Evolutionary conservation across 2,888 invertebrate genomes (phyloP), one percentile per base, ranked within the genome.

Genomic region (Bibio marci): DNA sequence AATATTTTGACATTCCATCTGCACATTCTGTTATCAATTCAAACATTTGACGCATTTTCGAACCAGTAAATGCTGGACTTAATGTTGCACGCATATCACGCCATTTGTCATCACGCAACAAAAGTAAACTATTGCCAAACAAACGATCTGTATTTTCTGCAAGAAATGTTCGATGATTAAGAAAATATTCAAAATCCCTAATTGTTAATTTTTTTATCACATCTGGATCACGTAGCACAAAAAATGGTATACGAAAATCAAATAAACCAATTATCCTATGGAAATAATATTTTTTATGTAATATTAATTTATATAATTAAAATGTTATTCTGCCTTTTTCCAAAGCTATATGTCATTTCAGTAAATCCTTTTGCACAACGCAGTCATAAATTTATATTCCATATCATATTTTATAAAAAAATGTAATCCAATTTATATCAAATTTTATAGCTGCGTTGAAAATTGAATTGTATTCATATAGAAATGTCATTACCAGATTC

Each of bases 141-240:
- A 72, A 46, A 0, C 65, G 62, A 31, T 69, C 70, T 6, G 47
- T 47, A 0, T 56, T 51, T 14, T 62, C 56, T 4, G 56, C 51
- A 4, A 66, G 52, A 1, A 63, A 22, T 7, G 52, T 40, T 2
- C 62, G 57, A 46, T 68, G 68, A 48, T 71, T 67, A 0, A 63
- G 44, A 47, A 71, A 71, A 44, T 65, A 64, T 33, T 71, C 70
- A 30, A 72, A 72, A 43, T 72, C 67, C 46, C 70, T 72, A 1
- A 72, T 59, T 0, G 66, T 62, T 14, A 71, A 62, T 32, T 52
- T 59, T 44, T 69, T 71, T 3, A 70, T 57, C 12, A 71, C 40
- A 28, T 71, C 70, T 0, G 67, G 67, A 48, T 71, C 71, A 2
- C 65, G 56, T n/a, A 72, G 53, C 28, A 70, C 42, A 5, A 66